A percentile compares a stretch with the other conserved stretches of the same genome.
Evolutionary conservation across 2,113 vertebrate genomes (phyloP).

Genomic region (Clarias batrachus): DNA sequence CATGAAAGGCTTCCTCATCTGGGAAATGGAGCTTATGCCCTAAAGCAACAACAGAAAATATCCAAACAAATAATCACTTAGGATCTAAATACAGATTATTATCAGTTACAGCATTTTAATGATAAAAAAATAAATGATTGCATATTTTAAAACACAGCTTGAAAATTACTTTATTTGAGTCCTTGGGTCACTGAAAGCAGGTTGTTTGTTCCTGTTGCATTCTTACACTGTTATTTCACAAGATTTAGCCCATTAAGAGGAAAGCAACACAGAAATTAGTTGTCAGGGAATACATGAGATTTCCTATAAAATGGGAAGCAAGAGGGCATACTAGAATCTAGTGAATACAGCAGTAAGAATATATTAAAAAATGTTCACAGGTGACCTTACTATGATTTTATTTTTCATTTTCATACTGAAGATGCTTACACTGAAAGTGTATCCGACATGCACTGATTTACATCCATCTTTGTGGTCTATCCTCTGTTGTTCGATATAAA

Average conservation of each 20-base stretch:
- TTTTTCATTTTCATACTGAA: constrained; percentile 6
- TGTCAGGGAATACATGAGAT: constrained; percentile 17
- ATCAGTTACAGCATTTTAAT: background rate
- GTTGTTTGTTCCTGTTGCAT: constrained; percentile 38
- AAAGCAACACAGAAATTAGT: constrained; percentile 17
- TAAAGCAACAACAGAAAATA: background rate
- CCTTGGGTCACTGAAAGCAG: constrained; percentile 1
- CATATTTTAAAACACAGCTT: constrained; percentile 6
- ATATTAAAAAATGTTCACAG: background rate
- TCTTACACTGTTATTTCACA: background rate
- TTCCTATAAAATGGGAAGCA: background rate
- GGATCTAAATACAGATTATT: background rate
- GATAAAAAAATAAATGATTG: background rate
- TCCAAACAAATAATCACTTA: background rate
- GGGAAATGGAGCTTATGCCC: background rate
- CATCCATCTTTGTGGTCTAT: constrained; percentile 2
- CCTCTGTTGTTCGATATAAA: constrained; percentile 29
- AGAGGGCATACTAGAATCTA: background rate
- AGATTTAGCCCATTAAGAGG: constrained; percentile 37
- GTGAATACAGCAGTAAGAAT: background rate
- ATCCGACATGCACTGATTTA: background rate
- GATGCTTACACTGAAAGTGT: constrained; percentile 7
- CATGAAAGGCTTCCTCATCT: constrained; percentile 25
- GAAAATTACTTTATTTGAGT: background rate
- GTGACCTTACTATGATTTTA: background rate